Base-by-base conservation (phyloP, 2,797 vertebrate species). In the Huso huso region DNA sequence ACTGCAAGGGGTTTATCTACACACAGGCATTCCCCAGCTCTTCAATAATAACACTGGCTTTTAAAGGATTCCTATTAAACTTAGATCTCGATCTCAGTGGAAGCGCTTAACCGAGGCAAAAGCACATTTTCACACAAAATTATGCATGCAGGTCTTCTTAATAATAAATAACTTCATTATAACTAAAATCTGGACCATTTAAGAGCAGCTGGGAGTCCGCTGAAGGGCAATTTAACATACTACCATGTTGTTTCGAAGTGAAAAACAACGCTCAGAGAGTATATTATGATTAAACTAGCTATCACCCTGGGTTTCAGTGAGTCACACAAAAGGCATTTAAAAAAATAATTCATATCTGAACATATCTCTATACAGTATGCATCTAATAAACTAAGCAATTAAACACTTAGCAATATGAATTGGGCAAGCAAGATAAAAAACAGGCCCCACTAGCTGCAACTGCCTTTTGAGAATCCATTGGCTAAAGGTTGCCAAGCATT, bases 251-350 rank as follows among this genome's bases (percentile, higher is more conserved):
- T 37, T 37, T 37, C 23, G 2, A 37, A 84, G 74, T 80, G 88
- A 88, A 89, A 83, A 75, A 76, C 80, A 85, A 85, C 80, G 80
- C 83, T 79, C 73, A 81, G 75, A 84, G 88, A 86, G 84, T 80
- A 48, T 78, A 86, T 78, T 74, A 73, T 82, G 73, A 84, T 88
- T 86, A 86, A 80, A 66, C 57, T 63, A 48, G 60, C 76, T 62
- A 74, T 75, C 84, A 86, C 88, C 88, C 86, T 87, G 82, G 78
- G 76, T 76, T 67, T 69, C 73, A 81, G 79, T 72, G 37, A 71
- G 77, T 81, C 77, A 82, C 82, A 83, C 23, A 37, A 37, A 37
- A 37, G 23, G 23, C 23, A 37, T 37, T 37, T 37, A 37, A 37
- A 37, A 37, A 37, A 37, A 37, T 37, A 37, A 37, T 3, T 37